A percentile compares a stretch with the other conserved stretches of the same genome.
These are phyloP conservation scores for Caenorhabditis brenneri DNA, from an alignment of 1,140 invertebrate genomes.

Conservation along the genomic window DNA sequence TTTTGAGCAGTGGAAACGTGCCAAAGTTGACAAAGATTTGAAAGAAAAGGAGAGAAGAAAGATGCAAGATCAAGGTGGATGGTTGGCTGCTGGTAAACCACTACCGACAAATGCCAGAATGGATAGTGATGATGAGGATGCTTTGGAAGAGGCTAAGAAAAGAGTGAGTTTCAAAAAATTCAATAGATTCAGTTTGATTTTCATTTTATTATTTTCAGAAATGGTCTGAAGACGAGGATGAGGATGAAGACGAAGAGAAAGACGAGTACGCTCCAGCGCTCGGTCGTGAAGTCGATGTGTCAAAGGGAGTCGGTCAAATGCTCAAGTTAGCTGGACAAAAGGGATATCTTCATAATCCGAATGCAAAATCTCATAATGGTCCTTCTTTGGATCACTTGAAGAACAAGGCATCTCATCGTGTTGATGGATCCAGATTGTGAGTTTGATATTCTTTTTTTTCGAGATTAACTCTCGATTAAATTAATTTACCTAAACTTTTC, in stretches of 20 bases:
- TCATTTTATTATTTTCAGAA: neutral
- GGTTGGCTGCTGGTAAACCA: conserved; percentile 43
- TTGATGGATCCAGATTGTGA: conserved; percentile 60
- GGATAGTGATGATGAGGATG: conserved; percentile 31
- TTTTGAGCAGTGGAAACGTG: conserved; percentile 44
- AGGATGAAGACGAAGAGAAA: conserved; percentile 58
- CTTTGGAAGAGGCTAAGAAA: conserved; percentile 44
- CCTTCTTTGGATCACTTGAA: conserved; percentile 76
- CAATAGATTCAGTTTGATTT: neutral
- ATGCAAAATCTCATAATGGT: conserved; percentile 76
- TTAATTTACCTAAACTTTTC: conserved; percentile 60
- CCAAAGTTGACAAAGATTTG: conserved; percentile 33
- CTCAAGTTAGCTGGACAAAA: conserved; percentile 90
- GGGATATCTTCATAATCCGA: conserved; percentile 83
- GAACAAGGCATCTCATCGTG: neutral
- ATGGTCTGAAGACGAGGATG: conserved; percentile 45
- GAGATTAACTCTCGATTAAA: too few relatives aligned
- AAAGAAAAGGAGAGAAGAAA: conserved; percentile 39
- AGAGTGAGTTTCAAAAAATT: neutral
- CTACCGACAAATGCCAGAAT: neutral
- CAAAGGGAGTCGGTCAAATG: conserved; percentile 85
- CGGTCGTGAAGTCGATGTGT: conserved; percentile 93
- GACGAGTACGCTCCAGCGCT: conserved; percentile 73
- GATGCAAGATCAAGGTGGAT: conserved; percentile 24
- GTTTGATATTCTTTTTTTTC: conserved; percentile 53